A percentile compares a stretch with the other conserved stretches of the same genome.
These are phyloP conservation scores for Scrobipalpa costella DNA, from an alignment of 2,888 invertebrate species.

Conservation along the genomic window DNA sequence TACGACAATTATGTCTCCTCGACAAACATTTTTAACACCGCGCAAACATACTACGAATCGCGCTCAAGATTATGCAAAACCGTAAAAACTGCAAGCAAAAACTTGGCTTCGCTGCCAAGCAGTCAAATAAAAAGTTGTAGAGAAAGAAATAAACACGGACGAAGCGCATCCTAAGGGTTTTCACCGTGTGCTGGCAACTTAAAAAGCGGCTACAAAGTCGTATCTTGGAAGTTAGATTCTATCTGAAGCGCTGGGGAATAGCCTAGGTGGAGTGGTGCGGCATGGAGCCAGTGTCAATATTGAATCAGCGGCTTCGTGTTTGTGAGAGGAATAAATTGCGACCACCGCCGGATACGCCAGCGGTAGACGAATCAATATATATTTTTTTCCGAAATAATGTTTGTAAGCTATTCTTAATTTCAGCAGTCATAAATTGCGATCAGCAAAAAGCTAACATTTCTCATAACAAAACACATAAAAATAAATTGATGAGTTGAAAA, in stretches of 20 bases:
- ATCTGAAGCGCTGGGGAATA: constrained; percentile 47
- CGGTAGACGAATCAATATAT: constrained; percentile 62
- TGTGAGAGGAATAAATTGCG: constrained; percentile 76
- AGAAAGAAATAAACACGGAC: constrained; percentile 45
- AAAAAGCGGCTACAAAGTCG: constrained; percentile 55
- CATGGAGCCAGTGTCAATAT: constrained; percentile 70
- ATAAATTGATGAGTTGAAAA: neutral
- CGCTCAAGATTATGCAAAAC: constrained; percentile 24
- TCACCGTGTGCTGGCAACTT: constrained; percentile 45
- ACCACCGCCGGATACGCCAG: constrained; percentile 59
- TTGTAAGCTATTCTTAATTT: constrained; percentile 42
- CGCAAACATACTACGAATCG: constrained; percentile 21
- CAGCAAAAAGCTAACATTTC: neutral
- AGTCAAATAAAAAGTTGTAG: constrained; percentile 30
- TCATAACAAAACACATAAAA: neutral
- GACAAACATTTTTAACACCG: constrained; percentile 14
- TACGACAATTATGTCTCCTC: constrained; percentile 11
- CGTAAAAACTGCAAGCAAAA: constrained; percentile 31
- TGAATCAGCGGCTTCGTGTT: constrained; percentile 71
- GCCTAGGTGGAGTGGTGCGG: constrained; percentile 53
- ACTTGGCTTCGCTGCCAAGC: constrained; percentile 29
- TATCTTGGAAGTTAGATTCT: constrained; percentile 58
- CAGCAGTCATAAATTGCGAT: constrained; percentile 31
- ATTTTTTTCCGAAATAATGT: constrained; percentile 45
- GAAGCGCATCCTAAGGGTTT: constrained; percentile 41